phyloP scores from a whole-genome alignment of 2,888 invertebrate genomes.

The Philaethria dido region DNA sequence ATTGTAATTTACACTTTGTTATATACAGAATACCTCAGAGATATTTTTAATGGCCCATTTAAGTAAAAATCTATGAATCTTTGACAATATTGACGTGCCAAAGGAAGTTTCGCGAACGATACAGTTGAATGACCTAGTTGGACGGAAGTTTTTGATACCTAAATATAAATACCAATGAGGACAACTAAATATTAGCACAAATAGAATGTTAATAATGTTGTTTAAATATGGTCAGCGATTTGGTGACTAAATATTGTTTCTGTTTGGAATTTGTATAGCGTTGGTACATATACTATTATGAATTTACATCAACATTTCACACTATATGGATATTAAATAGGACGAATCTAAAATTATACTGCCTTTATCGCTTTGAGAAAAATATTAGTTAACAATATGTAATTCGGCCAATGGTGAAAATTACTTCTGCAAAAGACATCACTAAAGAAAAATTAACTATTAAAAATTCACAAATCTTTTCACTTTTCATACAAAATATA shows the following conservation, averaged over 20 bases:
- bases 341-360: too few relatives aligned
- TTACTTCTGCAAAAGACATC: too few relatives aligned
- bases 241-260: not conserved
- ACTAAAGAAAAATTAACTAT: too few relatives aligned
- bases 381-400: too few relatives aligned
- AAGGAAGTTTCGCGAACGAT: not conserved
- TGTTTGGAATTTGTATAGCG: not conserved
- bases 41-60: not conserved
- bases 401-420: too few relatives aligned
- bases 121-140: slow-evolving; percentile 3
- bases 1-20: too few relatives aligned
- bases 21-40: too few relatives aligned
- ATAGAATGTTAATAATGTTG: not conserved
- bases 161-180: slow-evolving; percentile 10
- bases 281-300: too few relatives aligned
- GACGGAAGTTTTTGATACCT: not conserved
- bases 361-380: too few relatives aligned
- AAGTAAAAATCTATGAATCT: not conserved
- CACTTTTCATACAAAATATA: slow-evolving; percentile 31
- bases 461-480: too few relatives aligned
- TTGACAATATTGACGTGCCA: slow-evolving; percentile 5
- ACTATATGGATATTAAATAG: too few relatives aligned
- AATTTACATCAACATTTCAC: too few relatives aligned
- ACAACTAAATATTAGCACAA: slow-evolving; percentile 1
- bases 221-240: not conserved